Evolutionary conservation across 2,888 invertebrate genomes (phyloP).

Genomic region (Orchesellides sinensis): DNA sequence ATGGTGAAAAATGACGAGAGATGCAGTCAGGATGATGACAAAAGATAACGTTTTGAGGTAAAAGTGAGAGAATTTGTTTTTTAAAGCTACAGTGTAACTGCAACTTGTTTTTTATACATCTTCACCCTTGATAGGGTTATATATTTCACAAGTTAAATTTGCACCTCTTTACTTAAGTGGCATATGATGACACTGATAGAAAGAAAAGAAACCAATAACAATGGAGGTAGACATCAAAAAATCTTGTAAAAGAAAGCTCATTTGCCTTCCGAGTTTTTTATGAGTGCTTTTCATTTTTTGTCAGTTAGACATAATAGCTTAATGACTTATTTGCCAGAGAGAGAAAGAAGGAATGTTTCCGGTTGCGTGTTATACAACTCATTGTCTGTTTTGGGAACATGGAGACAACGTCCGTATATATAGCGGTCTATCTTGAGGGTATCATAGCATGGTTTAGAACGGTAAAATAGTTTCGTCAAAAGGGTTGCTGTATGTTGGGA

Average conservation of each 20-base stretch:
- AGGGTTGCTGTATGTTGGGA: neutral
- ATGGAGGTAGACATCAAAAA: neutral
- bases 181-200: slow-evolving; percentile 15
- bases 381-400: neutral
- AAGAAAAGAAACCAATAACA: slow-evolving; percentile 12
- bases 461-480: neutral
- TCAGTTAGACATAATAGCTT: slow-evolving; percentile 15
- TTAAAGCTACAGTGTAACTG: no score
- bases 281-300: slow-evolving; percentile 23
- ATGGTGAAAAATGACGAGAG: slow-evolving; percentile 12
- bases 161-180: slow-evolving; percentile 18
- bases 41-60: no score
- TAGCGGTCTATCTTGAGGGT: no score
- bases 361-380: slow-evolving; percentile 14
- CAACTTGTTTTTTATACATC: no score
- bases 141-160: no score
- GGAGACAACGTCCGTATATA: neutral
- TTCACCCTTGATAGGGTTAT: no score
- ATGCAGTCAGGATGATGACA: no score
- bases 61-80: no score
- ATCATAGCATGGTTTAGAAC: neutral
- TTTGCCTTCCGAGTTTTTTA: neutral
- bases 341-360: slow-evolving; percentile 24
- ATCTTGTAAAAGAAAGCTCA: neutral
- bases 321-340: slow-evolving; percentile 37